Base-by-base conservation (phyloP, 2,113 vertebrate genomes). In the Rhinolophus sinicus region DNA sequence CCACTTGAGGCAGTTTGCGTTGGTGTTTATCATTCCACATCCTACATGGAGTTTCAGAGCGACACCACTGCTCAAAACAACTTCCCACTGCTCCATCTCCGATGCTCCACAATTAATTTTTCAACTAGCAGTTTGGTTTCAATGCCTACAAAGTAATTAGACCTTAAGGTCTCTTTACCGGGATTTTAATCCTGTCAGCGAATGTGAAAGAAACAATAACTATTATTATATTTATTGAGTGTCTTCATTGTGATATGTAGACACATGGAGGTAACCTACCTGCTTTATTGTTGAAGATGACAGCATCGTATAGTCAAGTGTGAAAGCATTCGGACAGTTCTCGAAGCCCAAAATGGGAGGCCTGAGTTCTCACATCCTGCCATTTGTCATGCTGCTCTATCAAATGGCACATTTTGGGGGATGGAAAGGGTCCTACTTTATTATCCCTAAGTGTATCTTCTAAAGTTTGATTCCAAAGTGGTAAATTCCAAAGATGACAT, bases 221-320 rank as follows among this genome's bases (percentile, higher is more conserved):
- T 96, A 96, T 97, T 95, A 94, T 97, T 97, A 95, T 96, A 96
- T 96, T 93, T 96, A 91, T 76, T n/a, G 35, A 95, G 62, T 26
- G 70, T 38, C 50, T 96, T 82, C 93, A 44, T 6, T 24, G 70
- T 90, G 93, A 84, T 82, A 30, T 28, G 85, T 38, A 90, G 84
- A 89, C 65, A 77, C 87, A 38, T 1, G 9, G 65, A 73, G 58
- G 54, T 77, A 80, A 92, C 62, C 76, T 92, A 93, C 54, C 70
- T 90, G 93, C 70, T 82, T 89, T 28, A 18, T 2, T 67, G 83
- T 75, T 70, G 83, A 85, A 82, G 76, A 92, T 52, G 89, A 85
- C 83, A 90, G 78, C 47, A 6, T 9, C 4, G 8, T 4, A 19
- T 40, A 56, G 58, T 8, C 47, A 54, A 21, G 26, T 10, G 4